Percentiles rank a stretch among this genome's conserved stretches.
phyloP scores from a whole-genome alignment of 2,113 vertebrate species.

The Xenotilapia longispinis region DNA sequence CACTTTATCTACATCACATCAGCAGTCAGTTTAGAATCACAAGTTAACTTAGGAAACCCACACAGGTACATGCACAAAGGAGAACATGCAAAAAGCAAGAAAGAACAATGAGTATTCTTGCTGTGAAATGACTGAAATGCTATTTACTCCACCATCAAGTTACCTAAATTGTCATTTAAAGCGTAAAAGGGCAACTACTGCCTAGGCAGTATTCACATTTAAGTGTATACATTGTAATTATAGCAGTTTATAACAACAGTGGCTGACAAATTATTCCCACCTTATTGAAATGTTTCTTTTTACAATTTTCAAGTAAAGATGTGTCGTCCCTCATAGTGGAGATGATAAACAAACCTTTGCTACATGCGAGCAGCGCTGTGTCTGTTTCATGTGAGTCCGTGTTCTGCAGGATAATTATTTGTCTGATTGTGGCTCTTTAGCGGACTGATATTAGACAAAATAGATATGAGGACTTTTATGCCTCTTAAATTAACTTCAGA shows the following conservation, averaged over 20 bases:
- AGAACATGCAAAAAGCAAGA: background rate
- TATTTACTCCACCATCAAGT: background rate
- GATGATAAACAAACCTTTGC: background rate
- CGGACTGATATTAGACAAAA: background rate
- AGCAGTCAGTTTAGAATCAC: background rate
- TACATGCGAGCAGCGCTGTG: background rate
- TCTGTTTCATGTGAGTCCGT: background rate
- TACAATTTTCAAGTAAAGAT: background rate
- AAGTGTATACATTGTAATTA: background rate
- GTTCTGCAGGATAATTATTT: background rate
- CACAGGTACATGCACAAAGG: background rate
- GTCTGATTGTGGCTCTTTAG: background rate
- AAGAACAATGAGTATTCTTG: background rate
- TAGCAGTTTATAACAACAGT: background rate
- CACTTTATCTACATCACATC: background rate
- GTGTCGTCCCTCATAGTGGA: background rate
- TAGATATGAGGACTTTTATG: background rate
- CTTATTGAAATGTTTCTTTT: background rate
- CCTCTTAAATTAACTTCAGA: background rate
- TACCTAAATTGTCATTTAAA: background rate
- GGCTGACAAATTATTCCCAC: background rate
- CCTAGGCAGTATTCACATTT: background rate
- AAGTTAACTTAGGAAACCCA: background rate
- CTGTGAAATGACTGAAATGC: background rate
- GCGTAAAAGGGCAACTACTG: fast-evolving